Percentiles rank a stretch among this genome's conserved stretches.
Evolutionary conservation across 2,113 vertebrate species (phyloP).

Genomic region (Varanus salvator): DNA sequence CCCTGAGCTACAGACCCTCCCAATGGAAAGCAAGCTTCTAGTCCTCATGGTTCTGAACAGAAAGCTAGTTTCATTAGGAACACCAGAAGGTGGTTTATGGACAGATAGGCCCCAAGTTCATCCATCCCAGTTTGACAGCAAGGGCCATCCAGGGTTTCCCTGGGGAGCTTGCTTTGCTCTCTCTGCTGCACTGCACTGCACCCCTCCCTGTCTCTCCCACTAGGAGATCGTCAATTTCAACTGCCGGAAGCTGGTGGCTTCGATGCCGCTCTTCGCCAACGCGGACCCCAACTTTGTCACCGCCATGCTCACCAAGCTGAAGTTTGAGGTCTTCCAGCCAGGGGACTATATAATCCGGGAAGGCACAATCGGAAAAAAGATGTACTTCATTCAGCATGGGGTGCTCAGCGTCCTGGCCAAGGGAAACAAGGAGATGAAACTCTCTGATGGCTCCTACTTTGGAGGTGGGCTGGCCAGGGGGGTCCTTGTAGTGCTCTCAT

Average conservation of each 20-base stretch:
- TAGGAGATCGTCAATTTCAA: constrained; percentile 99
- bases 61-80: too few relatives aligned
- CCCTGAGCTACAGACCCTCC: too few relatives aligned
- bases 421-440: constrained; percentile 91
- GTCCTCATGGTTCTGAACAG: too few relatives aligned
- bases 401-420: constrained; percentile 90
- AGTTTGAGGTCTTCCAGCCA: constrained; percentile 97
- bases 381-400: constrained; percentile 98
- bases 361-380: constrained; percentile 97
- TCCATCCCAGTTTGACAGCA: not conserved
- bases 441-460: constrained; percentile 95
- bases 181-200: rapidly evolving
- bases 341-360: constrained; percentile 94
- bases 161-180: too few relatives aligned
- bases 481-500: too few relatives aligned
- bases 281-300: constrained; percentile 98
- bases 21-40: too few relatives aligned
- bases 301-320: constrained; percentile 95
- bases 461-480: constrained; percentile 80
- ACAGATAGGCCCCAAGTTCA: too few relatives aligned
- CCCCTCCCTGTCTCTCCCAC: not conserved
- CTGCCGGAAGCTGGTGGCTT: constrained; percentile 97
- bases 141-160: too few relatives aligned
- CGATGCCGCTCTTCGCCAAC: constrained; percentile 97
- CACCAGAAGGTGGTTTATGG: too few relatives aligned